Conservation (phyloP, 1,140 invertebrate genomes). For the Contarinia nasturtii region DNA sequence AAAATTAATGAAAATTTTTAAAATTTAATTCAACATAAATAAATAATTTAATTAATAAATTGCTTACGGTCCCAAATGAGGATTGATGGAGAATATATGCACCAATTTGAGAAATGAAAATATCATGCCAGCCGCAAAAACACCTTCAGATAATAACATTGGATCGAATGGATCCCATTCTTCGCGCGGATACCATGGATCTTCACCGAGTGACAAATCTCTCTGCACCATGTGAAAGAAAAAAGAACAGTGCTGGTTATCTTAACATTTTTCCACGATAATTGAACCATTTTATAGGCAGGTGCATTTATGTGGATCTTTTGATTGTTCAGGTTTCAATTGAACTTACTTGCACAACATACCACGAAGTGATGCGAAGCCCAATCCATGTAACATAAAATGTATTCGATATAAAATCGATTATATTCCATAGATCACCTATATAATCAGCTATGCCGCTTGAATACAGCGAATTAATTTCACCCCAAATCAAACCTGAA, state of each 20-base stretch:
- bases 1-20: background rate
- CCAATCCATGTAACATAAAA: conserved; percentile 86
- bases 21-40: background rate
- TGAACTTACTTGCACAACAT: conserved; percentile 48
- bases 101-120: conserved; percentile 87
- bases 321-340: background rate
- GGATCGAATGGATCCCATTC: conserved; percentile 87
- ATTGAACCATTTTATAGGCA: background rate
- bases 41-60: background rate
- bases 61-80: conserved; percentile 75
- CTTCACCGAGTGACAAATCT: conserved; percentile 45
- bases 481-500: conserved; percentile 73
- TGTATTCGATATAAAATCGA: conserved; percentile 87
- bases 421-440: conserved; percentile 89
- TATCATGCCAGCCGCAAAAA: conserved; percentile 88
- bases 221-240: conserved; percentile 26
- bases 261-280: no score
- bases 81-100: conserved; percentile 90
- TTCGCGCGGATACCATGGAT: conserved; percentile 68
- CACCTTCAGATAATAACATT: conserved; percentile 81
- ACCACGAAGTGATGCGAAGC: conserved; percentile 53
- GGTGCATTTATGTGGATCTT: background rate
- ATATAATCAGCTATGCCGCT: conserved; percentile 79
- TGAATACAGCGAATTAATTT: conserved; percentile 71
- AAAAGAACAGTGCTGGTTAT: background rate